Percentiles rank a stretch among this genome's conserved stretches.
Evolutionary conservation across 2,113 vertebrate species (phyloP).

Genomic region (Turdus rufiventris): DNA sequence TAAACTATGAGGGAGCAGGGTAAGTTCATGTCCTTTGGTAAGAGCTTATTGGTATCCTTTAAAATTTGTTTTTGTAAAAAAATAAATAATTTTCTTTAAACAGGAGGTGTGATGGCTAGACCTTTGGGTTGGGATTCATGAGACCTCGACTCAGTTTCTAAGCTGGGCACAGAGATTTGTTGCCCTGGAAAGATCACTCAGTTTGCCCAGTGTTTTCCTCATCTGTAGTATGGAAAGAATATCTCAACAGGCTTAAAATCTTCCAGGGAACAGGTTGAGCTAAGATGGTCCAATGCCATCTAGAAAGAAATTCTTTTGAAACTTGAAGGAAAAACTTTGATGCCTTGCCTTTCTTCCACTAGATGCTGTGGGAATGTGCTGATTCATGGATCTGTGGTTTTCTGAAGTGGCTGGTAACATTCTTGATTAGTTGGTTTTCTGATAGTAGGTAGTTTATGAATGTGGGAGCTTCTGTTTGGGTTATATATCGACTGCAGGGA

Average conservation of each 20-base stretch:
- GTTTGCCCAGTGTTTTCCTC: neutral
- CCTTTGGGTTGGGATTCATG: neutral
- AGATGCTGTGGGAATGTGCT: neutral
- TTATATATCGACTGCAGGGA: neutral
- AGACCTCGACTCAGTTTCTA: neutral
- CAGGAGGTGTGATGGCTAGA: neutral
- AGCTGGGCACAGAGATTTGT: neutral
- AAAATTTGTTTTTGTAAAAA: neutral
- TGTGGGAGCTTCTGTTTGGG: neutral
- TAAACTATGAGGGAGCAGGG: neutral
- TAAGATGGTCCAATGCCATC: neutral
- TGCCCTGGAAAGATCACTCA: neutral
- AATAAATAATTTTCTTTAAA: neutral
- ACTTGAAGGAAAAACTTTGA: neutral
- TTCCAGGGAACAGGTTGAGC: neutral
- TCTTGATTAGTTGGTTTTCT: neutral
- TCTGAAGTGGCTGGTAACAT: neutral
- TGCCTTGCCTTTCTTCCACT: neutral
- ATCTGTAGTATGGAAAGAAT: neutral
- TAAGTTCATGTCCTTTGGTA: neutral
- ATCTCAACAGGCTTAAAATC: neutral
- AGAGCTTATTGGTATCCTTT: neutral
- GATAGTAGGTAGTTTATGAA: neutral
- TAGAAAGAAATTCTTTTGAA: neutral
- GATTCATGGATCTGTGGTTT: fast-evolving